These are phyloP conservation scores for Trachemys scripta DNA, from an alignment of 2,113 vertebrate genomes.

Conservation along the genomic window DNA sequence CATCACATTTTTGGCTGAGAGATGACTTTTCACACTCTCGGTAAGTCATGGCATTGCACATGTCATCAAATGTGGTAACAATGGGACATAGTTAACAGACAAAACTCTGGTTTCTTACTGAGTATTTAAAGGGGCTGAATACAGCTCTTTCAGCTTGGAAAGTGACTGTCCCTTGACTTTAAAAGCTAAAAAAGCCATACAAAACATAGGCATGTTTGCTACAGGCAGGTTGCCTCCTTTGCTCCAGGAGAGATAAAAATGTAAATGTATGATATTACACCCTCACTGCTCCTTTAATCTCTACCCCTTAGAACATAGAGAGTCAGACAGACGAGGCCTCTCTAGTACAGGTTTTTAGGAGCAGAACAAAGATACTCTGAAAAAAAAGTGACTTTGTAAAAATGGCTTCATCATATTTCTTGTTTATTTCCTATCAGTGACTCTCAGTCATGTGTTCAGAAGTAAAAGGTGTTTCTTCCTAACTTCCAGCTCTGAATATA, in stretches of 20 bases:
- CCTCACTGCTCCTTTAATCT: neutral
- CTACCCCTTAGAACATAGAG: neutral
- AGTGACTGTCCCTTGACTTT: conserved; percentile 26
- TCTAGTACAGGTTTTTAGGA: neutral
- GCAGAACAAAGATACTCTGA: neutral
- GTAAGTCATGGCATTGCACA: conserved; percentile 39
- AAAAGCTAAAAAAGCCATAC: conserved; percentile 28
- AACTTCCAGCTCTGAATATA: neutral
- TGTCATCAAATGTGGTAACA: conserved; percentile 57
- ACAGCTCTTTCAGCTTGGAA: conserved; percentile 19
- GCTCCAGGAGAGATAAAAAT: neutral
- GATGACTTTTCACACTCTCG: conserved; percentile 43
- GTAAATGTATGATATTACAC: neutral
- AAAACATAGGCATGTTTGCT: conserved; percentile 11
- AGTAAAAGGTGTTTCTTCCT: neutral
- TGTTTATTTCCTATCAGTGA: neutral
- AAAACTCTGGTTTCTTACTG: conserved; percentile 3
- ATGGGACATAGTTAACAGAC: conserved; percentile 54
- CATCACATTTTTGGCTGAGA: conserved; percentile 34
- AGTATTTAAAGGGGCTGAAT: conserved; percentile 29
- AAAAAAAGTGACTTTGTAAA: neutral
- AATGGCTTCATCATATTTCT: accelerated
- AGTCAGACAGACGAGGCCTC: neutral
- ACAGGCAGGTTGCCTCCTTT: neutral
- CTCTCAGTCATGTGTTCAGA: neutral